Base-by-base conservation (phyloP, 2,888 invertebrate genomes). In the Agrotis ipsilon region DNA sequence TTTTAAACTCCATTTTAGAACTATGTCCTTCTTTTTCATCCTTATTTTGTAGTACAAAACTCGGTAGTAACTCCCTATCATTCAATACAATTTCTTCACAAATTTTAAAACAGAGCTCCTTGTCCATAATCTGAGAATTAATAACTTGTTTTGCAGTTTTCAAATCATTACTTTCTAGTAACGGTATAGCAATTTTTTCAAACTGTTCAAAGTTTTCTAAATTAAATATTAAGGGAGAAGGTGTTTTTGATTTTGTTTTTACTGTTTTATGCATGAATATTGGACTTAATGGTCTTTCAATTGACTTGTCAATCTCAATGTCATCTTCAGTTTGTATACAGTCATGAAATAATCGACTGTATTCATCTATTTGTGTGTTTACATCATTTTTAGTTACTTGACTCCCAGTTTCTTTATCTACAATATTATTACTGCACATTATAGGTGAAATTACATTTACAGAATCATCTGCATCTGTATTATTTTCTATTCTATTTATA, bases 141-240 rank as follows among this genome's bases (percentile, higher is more conserved):
- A 95, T 92, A 6, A 93, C 69, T 75, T 84, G 80, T 83, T 91
- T 94, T 13, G 87, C 90, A 45, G 79, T 83, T 61, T 90, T 78
- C 5, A 90, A 65, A 75, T 94, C 87, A 45, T 65, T 21, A 72
- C 86, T 78, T 51, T 89, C 84, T 80, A 95, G 66, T 0, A 94
- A 58, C 18, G 93, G 91, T 62, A 88, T 65, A 1, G 92, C 93
- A 39, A 93, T 70, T 54, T 84, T 87, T 86, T 94, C 95, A 82
- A 96, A 95, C 46, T 88, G 89, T 77, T 96, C 96, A 90, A 95
- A 96, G 16, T 81, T 75, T 48, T 93, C 91, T 27, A 95, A 78
- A 49, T 90, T 83, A 49, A 86, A 92, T 24, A 93, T 86, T 74
- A 95, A 80, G 32, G 91, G 90, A 1, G 87, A 78, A 64, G 82